Evolutionary conservation across 2,113 vertebrate species (phyloP), one percentile per base, ranked within the genome.

Genomic region (Cephalopholis sonnerati): DNA sequence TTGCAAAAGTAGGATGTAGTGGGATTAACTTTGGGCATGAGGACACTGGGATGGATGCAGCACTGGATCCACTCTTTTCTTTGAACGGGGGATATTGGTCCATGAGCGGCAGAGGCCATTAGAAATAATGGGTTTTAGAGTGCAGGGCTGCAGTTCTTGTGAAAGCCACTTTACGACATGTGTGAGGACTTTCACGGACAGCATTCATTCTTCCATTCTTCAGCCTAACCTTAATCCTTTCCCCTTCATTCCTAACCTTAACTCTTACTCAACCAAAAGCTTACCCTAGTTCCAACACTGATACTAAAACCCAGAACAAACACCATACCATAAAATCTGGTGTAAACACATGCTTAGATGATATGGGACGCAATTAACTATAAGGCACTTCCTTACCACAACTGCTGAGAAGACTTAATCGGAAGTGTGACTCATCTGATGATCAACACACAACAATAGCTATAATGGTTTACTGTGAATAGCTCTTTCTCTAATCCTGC

Each of bases 101-200:
- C 66, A 55, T 39, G 67, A 74, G 86, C 75, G 55, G 55, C 44
- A 61, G 0, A 57, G 57, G 68, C 87, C 90, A 85, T 91, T 82
- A 87, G 67, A 81, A 87, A 86, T 88, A 91, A 91, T 88, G 79
- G 87, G n/a, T 90, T 90, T 90, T 85, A 89, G 85, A 89, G 92
- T 89, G 89, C 85, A 79, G 70, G 79, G 53, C 79, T 81, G 70
- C 54, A 76, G 71, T 64, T 64, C 65, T 74, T 75, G 48, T 41
- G 51, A 91, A 85, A 83, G 71, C 79, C 77, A 83, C 83, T 83
- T 87, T 77, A 70, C 24, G 15, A 77, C 82, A 79, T 67, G 44
- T 83, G 70, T 78, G 76, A 76, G 79, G 78, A 74, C 68, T 57
- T 86, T 84, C 20, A 77, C 78, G 16, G 70, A 68, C 55, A 78